Evolutionary conservation across 23 tunicate genomes (phyloP).

Genomic region (Styela plicata): DNA sequence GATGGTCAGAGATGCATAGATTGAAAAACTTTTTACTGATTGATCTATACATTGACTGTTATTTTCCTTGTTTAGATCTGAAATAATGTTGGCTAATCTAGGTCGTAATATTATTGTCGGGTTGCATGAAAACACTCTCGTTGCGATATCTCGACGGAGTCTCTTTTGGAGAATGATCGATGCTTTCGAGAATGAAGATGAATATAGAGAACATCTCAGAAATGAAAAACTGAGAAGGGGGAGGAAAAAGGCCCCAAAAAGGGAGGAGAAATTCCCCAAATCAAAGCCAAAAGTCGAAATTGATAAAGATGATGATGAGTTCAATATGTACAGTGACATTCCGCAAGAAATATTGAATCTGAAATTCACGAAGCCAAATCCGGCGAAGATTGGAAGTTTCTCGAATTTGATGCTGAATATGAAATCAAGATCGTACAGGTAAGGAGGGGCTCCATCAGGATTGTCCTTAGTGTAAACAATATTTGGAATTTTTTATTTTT

Average conservation of each 20-base stretch:
- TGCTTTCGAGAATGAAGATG: conserved; percentile 23
- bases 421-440: conserved; percentile 37
- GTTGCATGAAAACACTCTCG: not conserved
- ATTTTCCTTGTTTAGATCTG: not conserved
- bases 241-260: not conserved
- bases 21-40: not conserved
- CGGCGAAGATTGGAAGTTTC: conserved; percentile 42
- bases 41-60: no score
- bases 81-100: not conserved
- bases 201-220: conserved; percentile 7
- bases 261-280: not conserved
- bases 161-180: not conserved
- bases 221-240: conserved; percentile 6
- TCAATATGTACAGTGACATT: conserved; percentile 1
- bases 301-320: not conserved
- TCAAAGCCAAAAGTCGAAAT: no score
- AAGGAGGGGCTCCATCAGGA: no score
- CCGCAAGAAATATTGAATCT: conserved; percentile 27
- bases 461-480: no score
- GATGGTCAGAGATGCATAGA: no score
- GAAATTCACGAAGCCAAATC: conserved; percentile 43
- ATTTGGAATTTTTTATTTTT: no score
- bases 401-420: conserved; percentile 45
- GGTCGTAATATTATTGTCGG: not conserved
- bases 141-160: not conserved